Evolutionary conservation across 2,113 vertebrate species (phyloP), one percentile per base, ranked within the genome.

Genomic region (Lophochroa leadbeateri): DNA sequence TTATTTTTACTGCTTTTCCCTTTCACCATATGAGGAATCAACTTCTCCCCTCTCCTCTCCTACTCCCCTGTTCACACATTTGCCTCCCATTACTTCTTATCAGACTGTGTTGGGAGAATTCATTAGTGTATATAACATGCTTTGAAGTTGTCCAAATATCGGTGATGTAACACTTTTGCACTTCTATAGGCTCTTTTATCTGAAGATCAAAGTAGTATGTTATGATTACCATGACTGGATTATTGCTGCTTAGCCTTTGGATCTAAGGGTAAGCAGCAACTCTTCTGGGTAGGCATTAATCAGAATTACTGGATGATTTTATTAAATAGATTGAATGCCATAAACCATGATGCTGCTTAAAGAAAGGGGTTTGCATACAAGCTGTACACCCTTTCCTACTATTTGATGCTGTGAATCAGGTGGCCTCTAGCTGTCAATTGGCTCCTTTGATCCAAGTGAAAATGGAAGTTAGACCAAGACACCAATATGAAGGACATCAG

Each of bases 151-250:
- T 90, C 92, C 94, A 77, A 91, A 71, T 92, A 97, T 83, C 5
- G 1, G 94, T 93, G 93, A 86, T 96, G 93, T 93, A 96, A 94
- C 92, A 94, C 86, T 96, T 96, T 92, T 95, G 52, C 92, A 90
- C 86, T 94, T 96, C 86, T 78, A 78, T 65, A 70, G 84, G 85
- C 94, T 91, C 95, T 97, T 97, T 97, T 96, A 97, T 97, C 94
- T 92, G 92, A 94, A 92, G 94, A 97, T 96, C 93, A 97, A 96
- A 96, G 95, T 69, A 83, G 35, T 76, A 88, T 79, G 93, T 95
- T 91, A 92, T 79, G 92, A 75, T 94, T 95, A 92, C 83, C 72
- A 87, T 82, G 94, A 88, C 46, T 91, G 92, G 83, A 95, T 93
- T 96, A 94, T 91, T 79, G 94, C 90, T 95, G 88, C 85, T 97